Conservation (phyloP, 2,113 vertebrate species). For the Larimichthys crocea region DNA sequence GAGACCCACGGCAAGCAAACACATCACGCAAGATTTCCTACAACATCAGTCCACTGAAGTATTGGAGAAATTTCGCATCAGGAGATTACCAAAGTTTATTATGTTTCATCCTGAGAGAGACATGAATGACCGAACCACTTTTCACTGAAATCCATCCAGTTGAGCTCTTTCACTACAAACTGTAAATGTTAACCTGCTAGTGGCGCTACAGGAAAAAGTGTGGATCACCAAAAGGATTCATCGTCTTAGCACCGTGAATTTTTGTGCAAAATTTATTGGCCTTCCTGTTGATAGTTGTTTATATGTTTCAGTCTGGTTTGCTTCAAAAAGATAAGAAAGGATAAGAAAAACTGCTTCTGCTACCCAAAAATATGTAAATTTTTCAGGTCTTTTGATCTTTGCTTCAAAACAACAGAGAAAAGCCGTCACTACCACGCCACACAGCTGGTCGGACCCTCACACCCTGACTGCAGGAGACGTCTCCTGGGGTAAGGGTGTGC, state of each 20-base stretch:
- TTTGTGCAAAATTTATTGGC: neutral
- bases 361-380: no score
- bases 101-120: neutral
- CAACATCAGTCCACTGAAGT: neutral
- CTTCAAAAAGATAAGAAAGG: neutral
- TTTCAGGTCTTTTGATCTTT: neutral
- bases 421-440: neutral
- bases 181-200: neutral
- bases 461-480: neutral
- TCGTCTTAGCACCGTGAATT: neutral
- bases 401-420: neutral
- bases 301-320: neutral
- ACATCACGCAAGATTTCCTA: neutral
- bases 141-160: neutral
- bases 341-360: neutral
- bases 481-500: slow-evolving; percentile 33
- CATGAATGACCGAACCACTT: neutral
- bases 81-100: neutral
- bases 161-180: neutral
- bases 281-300: neutral
- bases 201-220: neutral
- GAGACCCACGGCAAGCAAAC: neutral
- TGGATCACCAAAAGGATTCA: neutral
- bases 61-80: neutral
- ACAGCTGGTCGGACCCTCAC: neutral